A percentile compares a stretch with the other conserved stretches of the same genome.
These are phyloP conservation scores for Phrynocephalus guinanensis DNA, from an alignment of 2,797 vertebrate species.

Conservation along the genomic window DNA sequence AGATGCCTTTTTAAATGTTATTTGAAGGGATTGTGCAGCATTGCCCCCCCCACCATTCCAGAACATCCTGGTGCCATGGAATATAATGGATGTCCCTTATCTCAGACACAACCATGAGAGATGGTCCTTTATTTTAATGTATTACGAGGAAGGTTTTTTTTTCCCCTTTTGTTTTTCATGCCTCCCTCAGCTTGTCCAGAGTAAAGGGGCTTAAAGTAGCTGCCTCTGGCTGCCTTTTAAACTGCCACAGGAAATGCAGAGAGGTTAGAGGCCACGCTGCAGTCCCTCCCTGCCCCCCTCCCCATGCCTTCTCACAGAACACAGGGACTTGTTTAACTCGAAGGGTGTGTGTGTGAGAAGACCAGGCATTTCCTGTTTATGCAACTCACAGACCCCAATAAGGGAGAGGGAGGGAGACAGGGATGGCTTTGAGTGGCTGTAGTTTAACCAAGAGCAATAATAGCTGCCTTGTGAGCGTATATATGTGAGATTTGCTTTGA, in stretches of 20 bases:
- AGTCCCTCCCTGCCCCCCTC: conserved; percentile 61
- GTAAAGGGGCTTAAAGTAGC: conserved; percentile 62
- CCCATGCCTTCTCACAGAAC: conserved; percentile 35
- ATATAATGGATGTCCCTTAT: conserved; percentile 43
- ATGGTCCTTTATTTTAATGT: conserved; percentile 19
- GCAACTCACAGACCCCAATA: conserved; percentile 65
- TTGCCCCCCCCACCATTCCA: conserved; percentile 1
- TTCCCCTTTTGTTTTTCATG: background rate
- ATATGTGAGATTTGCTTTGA: background rate
- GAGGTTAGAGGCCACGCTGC: conserved; percentile 69
- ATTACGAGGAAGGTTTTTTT: background rate
- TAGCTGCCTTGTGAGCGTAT: conserved; percentile 30
- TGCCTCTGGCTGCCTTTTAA: conserved; percentile 46
- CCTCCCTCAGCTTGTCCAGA: conserved; percentile 39
- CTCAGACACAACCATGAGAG: conserved; percentile 32
- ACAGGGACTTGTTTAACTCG: conserved; percentile 29
- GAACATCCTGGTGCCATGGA: conserved; percentile 44
- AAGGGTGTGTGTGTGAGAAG: conserved; percentile 28
- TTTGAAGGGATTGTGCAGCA: conserved; percentile 1
- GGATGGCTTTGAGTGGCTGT: conserved; percentile 57
- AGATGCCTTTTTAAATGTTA: conserved; percentile 38
- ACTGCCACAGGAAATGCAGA: conserved; percentile 69
- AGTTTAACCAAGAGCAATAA: conserved; percentile 16
- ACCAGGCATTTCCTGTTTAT: conserved; percentile 76
- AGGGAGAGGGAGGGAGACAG: conserved; percentile 30